Evolutionary conservation across 2,113 vertebrate genomes (phyloP), one percentile per base, ranked within the genome.

Genomic region (Phyllostomus hastatus): DNA sequence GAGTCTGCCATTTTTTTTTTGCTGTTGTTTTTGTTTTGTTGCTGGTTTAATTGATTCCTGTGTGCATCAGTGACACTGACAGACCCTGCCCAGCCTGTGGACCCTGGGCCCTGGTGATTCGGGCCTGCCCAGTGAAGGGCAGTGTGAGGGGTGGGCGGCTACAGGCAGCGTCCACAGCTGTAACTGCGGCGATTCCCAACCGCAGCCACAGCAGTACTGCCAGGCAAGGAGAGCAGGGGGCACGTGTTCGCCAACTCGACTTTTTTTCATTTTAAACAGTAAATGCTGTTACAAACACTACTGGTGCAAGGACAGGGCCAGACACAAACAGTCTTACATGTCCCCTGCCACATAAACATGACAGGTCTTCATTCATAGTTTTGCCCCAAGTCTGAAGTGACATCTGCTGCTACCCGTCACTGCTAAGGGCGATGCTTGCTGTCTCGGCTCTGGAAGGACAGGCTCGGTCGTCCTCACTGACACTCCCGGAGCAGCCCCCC

Each of bases 41-140:
- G 94, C 95, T 78, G 94, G 96, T 96, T 98, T 98, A 98, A 98
- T 98, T 98, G 98, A 98, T 97, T 98, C 98, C 96, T 98, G 98
- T 98, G 99, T 98, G 98, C 99, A 99, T 99, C 99, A 99, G 99
- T 99, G 99, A 99, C 99, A 99, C 98, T 96, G 99, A 99, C 99
- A 99, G 97, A 97, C 96, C 98, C 80, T 94, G 35, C 97, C 67
- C 90, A 83, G 94, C 94, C 98, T 96, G 92, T 90, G 96, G 93
- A 59, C 88, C 95, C 94, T 61, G 35, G 96, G 98, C 95, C 97
- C 97, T 82, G 70, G 92, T 72, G 84, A 97, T 98, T 97, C 96
- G 96, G 97, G 98, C 98, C 98, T 98, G 98, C 97, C 99, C 99
- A 98, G 98, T 98, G 98, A 99, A 98, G 98, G 98, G 98, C 98